Conservation (phyloP, 2,113 vertebrate genomes). For the Labrus mixtus region DNA sequence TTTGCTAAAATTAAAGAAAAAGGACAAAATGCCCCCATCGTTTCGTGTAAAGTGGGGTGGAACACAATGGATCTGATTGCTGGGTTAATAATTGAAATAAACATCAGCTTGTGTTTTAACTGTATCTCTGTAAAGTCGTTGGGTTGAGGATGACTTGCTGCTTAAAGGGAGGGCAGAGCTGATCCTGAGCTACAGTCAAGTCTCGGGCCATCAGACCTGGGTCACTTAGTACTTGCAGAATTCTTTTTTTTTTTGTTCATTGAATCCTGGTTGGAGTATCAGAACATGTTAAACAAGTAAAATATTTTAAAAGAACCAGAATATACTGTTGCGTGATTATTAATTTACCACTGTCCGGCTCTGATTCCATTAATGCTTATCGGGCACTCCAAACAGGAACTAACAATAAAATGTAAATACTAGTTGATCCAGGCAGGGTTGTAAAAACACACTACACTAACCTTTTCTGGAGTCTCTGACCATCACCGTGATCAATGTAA, state of each 20-base stretch:
- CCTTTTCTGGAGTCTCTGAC: conserved; percentile 78
- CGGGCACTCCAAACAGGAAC: conserved; percentile 39
- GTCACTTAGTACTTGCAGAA: conserved; percentile 44
- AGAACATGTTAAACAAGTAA: conserved; percentile 37
- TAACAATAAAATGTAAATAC: conserved; percentile 52
- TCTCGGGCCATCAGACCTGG: conserved; percentile 42
- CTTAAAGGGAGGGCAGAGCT: conserved; percentile 76
- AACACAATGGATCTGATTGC: conserved; percentile 10
- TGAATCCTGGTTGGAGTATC: conserved; percentile 45
- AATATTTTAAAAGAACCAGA: conserved; percentile 15
- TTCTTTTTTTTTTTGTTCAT: conserved; percentile 50
- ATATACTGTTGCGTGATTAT: conserved; percentile 22
- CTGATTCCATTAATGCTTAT: conserved; percentile 21
- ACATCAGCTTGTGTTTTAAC: conserved; percentile 54
- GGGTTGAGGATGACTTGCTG: conserved; percentile 80
- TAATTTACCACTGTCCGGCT: conserved; percentile 18
- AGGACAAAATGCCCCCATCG: conserved; percentile 6
- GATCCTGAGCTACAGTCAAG: conserved; percentile 71
- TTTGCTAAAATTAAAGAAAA: conserved; percentile 17
- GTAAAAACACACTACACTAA: conserved; percentile 76
- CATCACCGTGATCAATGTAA: conserved; percentile 82
- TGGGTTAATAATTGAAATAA: conserved; percentile 28
- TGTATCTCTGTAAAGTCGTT: conserved; percentile 62
- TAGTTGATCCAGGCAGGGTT: conserved; percentile 43
- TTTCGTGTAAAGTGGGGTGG: conserved; percentile 13